Evolutionary conservation across 2,888 invertebrate species (phyloP).

Genomic region (Cryptops parisi): DNA sequence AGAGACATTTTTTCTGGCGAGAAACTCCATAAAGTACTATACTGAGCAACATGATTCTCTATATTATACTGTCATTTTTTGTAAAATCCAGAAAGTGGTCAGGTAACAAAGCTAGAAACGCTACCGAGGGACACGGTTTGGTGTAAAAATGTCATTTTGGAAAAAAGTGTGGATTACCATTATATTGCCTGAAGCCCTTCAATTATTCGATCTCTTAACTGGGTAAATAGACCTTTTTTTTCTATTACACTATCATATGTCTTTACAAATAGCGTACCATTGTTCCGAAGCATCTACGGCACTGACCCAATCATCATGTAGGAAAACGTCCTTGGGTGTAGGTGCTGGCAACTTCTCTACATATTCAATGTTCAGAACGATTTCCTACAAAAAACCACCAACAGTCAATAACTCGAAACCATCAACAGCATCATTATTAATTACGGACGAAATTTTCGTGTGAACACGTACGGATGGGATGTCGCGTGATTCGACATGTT

Average conservation of each 20-base stretch:
- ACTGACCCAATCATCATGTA: constrained; percentile 98
- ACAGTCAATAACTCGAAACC: background rate
- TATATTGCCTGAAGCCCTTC: too few relatives aligned
- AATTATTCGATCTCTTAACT: too few relatives aligned
- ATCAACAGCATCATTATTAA: background rate
- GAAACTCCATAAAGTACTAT: too few relatives aligned
- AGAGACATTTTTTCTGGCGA: too few relatives aligned
- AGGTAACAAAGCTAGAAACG: too few relatives aligned
- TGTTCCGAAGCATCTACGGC: constrained; percentile 54
- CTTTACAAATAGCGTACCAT: constrained; percentile 38
- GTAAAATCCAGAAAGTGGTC: too few relatives aligned
- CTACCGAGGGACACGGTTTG: too few relatives aligned
- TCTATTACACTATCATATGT: background rate
- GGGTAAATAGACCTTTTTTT: background rate
- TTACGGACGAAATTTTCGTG: background rate
- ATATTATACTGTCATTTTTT: too few relatives aligned
- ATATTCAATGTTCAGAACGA: constrained; percentile 78
- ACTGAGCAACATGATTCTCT: too few relatives aligned
- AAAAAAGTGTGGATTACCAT: too few relatives aligned
- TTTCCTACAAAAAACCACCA: constrained; percentile 41
- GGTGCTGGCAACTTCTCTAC: constrained; percentile 80
- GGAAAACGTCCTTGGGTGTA: constrained; percentile 74
- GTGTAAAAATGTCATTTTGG: too few relatives aligned
- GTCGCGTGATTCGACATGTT: constrained; percentile 2
- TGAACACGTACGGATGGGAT: background rate